Evolutionary conservation across 2,797 vertebrate species (phyloP).

Genomic region (Gallinago stenura): DNA sequence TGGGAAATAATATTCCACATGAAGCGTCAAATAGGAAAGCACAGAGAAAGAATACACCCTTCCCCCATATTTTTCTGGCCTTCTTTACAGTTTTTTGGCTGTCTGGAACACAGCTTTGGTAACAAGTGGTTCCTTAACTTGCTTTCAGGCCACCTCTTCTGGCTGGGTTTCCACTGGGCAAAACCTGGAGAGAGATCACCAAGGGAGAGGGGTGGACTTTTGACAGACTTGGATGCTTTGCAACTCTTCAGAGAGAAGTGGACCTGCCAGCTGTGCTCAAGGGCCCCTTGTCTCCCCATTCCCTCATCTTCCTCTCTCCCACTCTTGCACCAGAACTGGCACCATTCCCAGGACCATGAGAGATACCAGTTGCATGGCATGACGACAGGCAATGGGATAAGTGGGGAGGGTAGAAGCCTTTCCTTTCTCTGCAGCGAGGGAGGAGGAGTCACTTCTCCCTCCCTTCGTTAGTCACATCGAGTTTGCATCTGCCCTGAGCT

Average conservation of each 20-base stretch:
- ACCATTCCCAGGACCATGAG: not conserved
- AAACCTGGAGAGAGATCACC: not conserved
- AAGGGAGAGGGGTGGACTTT: not conserved
- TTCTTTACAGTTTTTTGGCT: not conserved
- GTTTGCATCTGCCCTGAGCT: not conserved
- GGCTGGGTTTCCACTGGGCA: not conserved
- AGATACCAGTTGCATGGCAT: fast-evolving
- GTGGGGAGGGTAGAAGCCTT: not conserved
- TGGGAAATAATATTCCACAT: not conserved
- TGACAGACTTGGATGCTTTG: not conserved
- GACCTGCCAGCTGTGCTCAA: fast-evolving
- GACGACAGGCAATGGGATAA: not conserved
- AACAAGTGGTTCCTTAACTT: not conserved
- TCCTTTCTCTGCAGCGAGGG: not conserved
- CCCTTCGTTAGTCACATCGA: not conserved
- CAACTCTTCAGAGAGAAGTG: not conserved
- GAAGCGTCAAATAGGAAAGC: not conserved
- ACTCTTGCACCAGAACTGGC: not conserved
- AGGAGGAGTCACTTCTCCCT: not conserved
- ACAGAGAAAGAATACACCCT: not conserved
- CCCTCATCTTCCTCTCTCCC: not conserved
- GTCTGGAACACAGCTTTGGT: not conserved
- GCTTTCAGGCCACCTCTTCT: not conserved
- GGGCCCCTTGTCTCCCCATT: not conserved
- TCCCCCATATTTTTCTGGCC: not conserved